phyloP scores from a whole-genome alignment of 2,888 invertebrate genomes.

The Hypolimnas misippus region DNA sequence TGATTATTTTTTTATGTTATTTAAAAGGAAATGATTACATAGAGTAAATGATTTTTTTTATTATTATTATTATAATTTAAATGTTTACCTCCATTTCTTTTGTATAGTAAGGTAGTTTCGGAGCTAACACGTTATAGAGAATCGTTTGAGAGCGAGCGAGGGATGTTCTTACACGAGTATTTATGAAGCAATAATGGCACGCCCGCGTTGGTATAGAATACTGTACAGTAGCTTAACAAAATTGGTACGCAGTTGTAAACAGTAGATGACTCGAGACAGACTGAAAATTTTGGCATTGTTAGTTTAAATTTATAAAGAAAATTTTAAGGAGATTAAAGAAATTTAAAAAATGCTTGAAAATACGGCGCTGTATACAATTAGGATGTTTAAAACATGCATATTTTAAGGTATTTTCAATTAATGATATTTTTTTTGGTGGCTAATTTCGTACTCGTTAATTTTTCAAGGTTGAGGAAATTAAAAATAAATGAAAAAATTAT shows the following conservation, averaged over 20 bases:
- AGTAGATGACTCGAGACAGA: slow-evolving; percentile 42
- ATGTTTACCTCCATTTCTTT: slow-evolving; percentile 72
- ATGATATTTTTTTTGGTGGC: neutral
- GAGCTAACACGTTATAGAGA: slow-evolving; percentile 58
- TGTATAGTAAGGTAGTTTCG: slow-evolving; percentile 62
- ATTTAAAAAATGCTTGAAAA: neutral
- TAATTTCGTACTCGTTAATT: neutral
- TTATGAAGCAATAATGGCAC: slow-evolving; percentile 59
- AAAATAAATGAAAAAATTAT: neutral
- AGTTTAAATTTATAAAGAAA: slow-evolving; percentile 13
- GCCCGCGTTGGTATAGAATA: slow-evolving; percentile 48
- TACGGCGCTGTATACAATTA: neutral
- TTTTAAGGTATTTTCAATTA: neutral
- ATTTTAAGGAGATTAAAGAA: slow-evolving; percentile 1
- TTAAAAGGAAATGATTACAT: slow-evolving; percentile 74
- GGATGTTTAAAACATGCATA: slow-evolving; percentile 2
- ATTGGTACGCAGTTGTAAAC: slow-evolving; percentile 43
- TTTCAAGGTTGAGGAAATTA: neutral
- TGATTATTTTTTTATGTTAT: slow-evolving; percentile 79
- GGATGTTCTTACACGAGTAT: slow-evolving; percentile 41
- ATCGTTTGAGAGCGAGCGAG: slow-evolving; percentile 50
- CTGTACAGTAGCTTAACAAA: slow-evolving; percentile 50
- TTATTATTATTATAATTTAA: slow-evolving; percentile 60
- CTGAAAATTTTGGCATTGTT: slow-evolving; percentile 31
- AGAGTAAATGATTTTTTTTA: slow-evolving; percentile 71